Evolutionary conservation across 2,797 vertebrate species (phyloP), one percentile per base, ranked within the genome.

Genomic region (Brachyalestes nurse): DNA sequence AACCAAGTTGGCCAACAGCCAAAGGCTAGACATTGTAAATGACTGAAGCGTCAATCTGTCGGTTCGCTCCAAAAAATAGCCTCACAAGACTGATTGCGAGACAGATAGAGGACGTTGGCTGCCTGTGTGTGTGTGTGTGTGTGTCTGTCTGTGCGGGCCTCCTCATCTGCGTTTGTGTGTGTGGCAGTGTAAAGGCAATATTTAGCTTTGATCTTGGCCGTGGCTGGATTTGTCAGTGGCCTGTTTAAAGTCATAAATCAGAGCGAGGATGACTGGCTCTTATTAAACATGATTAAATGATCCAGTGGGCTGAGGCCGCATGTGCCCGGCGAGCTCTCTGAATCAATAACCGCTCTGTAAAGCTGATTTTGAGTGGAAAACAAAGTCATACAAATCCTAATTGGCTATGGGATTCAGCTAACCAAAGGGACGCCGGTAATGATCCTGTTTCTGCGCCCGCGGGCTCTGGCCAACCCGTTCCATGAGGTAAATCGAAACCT

Each of bases 231-330:
- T 89, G 79, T 78, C 71, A 82, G 71, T 77, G 84, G 82, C 87
- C 89, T 86, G 85, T 89, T 90, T 90, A 90, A 89, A 90, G 89
- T 81, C 87, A 91, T 92, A 89, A 90, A 93, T 92, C 90, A 92
- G 88, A 87, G 82, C 79, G 82, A 82, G 91, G 91, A 92, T 88
- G 87, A 90, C 88, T 90, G 86, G 78, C 86, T 88, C 89, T 91
- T 91, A 93, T 93, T 93, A 93, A 92, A 91, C 89, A 91, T 90
- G 90, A 94, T 93, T 92, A 93, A 95, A 93, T 90, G 89, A 93
- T 91, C 90, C 90, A 91, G 86, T 92, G 90, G 91, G 88, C 91
- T 90, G 89, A 90, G 90, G 90, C 90, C 83, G 82, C 81, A 84
- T 87, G 86, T 84, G 86, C 87, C 88, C 79, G 80, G 83, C 60